Evolutionary conservation across 2,797 vertebrate species (phyloP).

Genomic region (Amblyopsis hoosieri): DNA sequence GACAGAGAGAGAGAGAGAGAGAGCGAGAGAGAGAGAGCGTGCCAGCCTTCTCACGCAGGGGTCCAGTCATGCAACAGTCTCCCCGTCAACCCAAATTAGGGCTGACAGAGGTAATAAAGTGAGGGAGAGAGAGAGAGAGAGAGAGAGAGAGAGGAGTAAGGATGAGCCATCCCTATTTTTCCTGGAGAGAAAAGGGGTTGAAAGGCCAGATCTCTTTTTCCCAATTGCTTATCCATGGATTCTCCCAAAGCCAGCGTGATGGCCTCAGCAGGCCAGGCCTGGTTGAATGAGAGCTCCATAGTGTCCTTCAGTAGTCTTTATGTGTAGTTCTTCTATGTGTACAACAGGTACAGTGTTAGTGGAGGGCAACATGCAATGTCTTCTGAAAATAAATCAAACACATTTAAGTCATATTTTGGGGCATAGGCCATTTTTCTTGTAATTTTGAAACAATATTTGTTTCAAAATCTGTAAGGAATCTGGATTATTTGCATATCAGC

Average conservation of each 20-base stretch:
- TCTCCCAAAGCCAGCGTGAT: slow-evolving; percentile 36
- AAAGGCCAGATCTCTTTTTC: slow-evolving; percentile 42
- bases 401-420: no score
- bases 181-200: slow-evolving; percentile 19
- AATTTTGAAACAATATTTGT: no score
- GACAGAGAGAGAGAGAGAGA: slow-evolving; percentile 66
- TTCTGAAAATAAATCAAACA: no score
- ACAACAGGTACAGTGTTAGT: not conserved
- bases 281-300: not conserved
- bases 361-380: not conserved
- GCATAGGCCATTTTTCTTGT: no score
- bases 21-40: slow-evolving; percentile 69
- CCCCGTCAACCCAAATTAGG: slow-evolving; percentile 71
- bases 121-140: slow-evolving; percentile 35
- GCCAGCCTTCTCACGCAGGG: slow-evolving; percentile 79
- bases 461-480: not conserved
- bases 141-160: slow-evolving; percentile 9
- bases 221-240: slow-evolving; percentile 33
- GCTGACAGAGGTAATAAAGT: slow-evolving; percentile 69
- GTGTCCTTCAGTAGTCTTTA: no score
- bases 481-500: slow-evolving; percentile 8
- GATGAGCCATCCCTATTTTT: slow-evolving; percentile 21
- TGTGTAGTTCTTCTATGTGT: not conserved
- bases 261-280: slow-evolving; percentile 27
- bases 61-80: slow-evolving; percentile 74